Evolutionary conservation across 1,140 invertebrate species (phyloP), one percentile per base, ranked within the genome.

Genomic region (Stegodyphus dumicola): DNA sequence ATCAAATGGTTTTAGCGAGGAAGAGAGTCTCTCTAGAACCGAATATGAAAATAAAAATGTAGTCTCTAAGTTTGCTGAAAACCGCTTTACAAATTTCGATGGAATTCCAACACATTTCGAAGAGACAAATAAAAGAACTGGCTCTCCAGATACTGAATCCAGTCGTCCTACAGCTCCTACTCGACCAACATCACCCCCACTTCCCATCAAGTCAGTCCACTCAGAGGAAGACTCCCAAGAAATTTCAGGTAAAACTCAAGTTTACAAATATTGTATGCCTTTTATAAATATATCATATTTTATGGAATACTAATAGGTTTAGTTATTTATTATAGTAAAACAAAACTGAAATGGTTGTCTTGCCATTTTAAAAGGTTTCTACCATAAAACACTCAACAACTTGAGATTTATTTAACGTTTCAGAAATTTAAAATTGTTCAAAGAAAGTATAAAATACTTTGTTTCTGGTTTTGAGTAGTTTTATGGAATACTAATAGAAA

Each of bases 171-270:
- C 70, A 66, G 66, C 49, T 5, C 17, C 67, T 1, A 52, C 33
- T 33, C 33, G 33, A 33, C 33, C 53, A 17, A 52, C 18, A n/a
- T 48, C 81, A 9, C 17, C 80, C 15, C 17, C 52, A 15, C 10
- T 33, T 9, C 70, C 64, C 7, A 48, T 11, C 0, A 7, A 76
- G 7, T n/a, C 81, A 69, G 18, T 53, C 5, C 48, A 77, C n/a
- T 56, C 51, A 33, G 65, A 77, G 51, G 84, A 86, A 53, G 84
- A 86, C 18, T 53, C 84, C 48, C 18, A 73, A n/a, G 84, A 86
- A 73, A 86, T 86, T 48, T 17, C 75, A 65, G 84, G 84, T 86
- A 78, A 77, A 17, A 67, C 9, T 67, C 56, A 60, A 15, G 9
- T 60, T 60, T 60, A 11, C 4, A 60, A 60, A 15, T 60, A 60